Conservation (phyloP, 2,888 invertebrate genomes). For the Aromia moschata region DNA sequence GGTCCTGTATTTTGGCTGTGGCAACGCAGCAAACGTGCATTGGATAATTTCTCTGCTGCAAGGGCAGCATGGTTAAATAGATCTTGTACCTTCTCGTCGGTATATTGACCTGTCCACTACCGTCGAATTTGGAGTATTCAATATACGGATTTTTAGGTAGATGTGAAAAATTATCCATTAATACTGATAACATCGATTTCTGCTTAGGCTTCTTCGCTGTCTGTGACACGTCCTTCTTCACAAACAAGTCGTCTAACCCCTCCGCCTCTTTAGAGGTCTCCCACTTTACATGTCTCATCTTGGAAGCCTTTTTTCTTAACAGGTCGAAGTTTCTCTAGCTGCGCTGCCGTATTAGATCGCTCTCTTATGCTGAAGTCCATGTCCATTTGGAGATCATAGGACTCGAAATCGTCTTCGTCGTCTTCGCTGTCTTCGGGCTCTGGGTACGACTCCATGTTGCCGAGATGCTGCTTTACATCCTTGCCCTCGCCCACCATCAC, state of each 20-base stretch:
- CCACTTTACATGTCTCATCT: slow-evolving; percentile 81
- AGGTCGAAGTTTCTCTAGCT: slow-evolving; percentile 89
- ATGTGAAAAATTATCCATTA: slow-evolving; percentile 79
- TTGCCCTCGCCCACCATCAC: slow-evolving; percentile 88
- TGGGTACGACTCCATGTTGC: slow-evolving; percentile 72
- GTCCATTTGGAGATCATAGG: slow-evolving; percentile 81
- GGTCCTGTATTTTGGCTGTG: slow-evolving; percentile 86
- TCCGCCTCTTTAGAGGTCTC: slow-evolving; percentile 71
- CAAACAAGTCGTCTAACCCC: slow-evolving; percentile 70
- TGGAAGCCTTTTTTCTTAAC: slow-evolving; percentile 81
- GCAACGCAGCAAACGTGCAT: slow-evolving; percentile 82
- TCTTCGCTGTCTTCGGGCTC: slow-evolving; percentile 81
- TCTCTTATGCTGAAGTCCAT: slow-evolving; percentile 71
- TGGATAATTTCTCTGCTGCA: slow-evolving; percentile 84
- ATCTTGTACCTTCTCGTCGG: slow-evolving; percentile 88
- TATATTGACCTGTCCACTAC: slow-evolving; percentile 81
- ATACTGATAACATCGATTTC: slow-evolving; percentile 76
- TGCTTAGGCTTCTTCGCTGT: slow-evolving; percentile 46
- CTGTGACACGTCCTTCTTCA: slow-evolving; percentile 62
- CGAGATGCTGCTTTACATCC: slow-evolving; percentile 63
- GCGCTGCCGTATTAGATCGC: slow-evolving; percentile 88
- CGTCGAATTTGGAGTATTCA: slow-evolving; percentile 92
- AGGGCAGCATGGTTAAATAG: slow-evolving; percentile 87
- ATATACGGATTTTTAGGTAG: slow-evolving; percentile 87
- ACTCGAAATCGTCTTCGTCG: slow-evolving; percentile 71